phyloP scores from a whole-genome alignment of 35 echinoderm and acorn worm species.

The Apostichopus californicus region DNA sequence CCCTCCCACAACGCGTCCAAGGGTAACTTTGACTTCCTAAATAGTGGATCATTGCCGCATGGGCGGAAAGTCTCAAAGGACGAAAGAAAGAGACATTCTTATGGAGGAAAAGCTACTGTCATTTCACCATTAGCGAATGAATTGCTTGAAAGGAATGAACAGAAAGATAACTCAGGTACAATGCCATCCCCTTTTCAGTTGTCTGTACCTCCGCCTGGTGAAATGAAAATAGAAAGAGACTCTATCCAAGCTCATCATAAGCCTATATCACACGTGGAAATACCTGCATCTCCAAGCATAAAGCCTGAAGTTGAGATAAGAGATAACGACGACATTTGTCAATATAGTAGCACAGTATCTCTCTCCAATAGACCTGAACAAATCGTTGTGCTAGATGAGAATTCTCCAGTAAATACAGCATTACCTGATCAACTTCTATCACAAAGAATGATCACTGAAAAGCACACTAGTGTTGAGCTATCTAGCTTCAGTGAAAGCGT shows the following conservation, averaged over 20 bases:
- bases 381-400: no score
- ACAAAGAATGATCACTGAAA: slow-evolving; percentile 1
- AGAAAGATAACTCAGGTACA: neutral
- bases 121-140: neutral
- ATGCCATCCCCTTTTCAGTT: neutral
- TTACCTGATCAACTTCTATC: neutral
- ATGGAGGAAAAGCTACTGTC: neutral
- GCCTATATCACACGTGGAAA: neutral
- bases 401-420: no score
- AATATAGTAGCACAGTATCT: no score
- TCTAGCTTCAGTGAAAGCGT: neutral
- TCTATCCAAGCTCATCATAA: neutral
- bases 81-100: slow-evolving; percentile 12
- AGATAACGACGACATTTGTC: no score
- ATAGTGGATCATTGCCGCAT: neutral
- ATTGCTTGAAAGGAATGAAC: neutral
- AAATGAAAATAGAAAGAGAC: slow-evolving; percentile 27
- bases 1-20: neutral
- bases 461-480: neutral
- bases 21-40: neutral
- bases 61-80: neutral
- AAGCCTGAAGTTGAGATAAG: neutral
- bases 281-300: neutral
- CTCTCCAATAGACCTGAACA: no score
- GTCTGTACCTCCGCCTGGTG: neutral